phyloP scores from a whole-genome alignment of 2,888 invertebrate species.

The Cerastoderma edule region DNA sequence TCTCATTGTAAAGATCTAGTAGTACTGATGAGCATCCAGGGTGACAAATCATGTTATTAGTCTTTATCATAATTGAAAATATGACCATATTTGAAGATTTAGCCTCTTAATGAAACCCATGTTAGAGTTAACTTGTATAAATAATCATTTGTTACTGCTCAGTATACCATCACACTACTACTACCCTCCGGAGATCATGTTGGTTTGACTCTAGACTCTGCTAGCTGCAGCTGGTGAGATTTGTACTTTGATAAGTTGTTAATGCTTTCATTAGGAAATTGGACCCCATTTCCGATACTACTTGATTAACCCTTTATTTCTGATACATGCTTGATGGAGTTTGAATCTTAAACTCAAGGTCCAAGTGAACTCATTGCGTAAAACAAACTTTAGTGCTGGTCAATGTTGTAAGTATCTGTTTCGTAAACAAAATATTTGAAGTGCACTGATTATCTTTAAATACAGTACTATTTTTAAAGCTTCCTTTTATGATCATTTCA shows the following conservation, averaged over 20 bases:
- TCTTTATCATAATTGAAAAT: no score
- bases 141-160: no score
- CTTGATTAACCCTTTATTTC: background rate
- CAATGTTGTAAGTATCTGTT: background rate
- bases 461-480: background rate
- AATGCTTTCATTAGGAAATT: slow-evolving; percentile 1
- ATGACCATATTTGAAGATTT: no score
- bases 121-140: no score
- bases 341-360: background rate
- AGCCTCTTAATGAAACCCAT: no score
- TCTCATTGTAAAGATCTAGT: no score
- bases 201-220: no score
- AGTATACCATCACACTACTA: no score
- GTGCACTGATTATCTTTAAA: background rate
- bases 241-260: slow-evolving; percentile 11
- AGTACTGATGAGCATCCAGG: no score
- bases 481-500: background rate
- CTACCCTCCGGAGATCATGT: no score
- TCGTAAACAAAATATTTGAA: background rate
- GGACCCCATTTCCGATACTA: slow-evolving; percentile 9
- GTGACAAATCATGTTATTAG: no score
- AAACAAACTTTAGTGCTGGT: background rate
- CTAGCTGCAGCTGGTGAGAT: no score
- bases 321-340: background rate
- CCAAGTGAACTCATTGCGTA: background rate